phyloP scores from a whole-genome alignment of 1,140 invertebrate species.

The Sminthurides bifidus region DNA sequence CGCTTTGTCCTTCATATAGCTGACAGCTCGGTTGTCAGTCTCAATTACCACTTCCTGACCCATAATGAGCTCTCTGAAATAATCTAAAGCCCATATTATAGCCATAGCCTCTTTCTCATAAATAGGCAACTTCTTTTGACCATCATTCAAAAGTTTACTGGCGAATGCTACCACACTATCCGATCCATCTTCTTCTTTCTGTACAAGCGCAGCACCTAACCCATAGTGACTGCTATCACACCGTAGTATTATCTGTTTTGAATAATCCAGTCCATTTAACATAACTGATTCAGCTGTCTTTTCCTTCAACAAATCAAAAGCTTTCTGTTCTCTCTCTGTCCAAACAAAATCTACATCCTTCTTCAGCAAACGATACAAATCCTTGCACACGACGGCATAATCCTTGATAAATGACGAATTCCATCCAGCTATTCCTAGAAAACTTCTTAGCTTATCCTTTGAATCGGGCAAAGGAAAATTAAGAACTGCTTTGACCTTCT shows the following conservation, averaged over 20 bases:
- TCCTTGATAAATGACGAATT: conserved; percentile 28
- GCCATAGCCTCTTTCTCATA: conserved; percentile 19
- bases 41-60: conserved; percentile 17
- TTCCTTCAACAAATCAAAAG: conserved; percentile 24
- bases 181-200: conserved; percentile 4
- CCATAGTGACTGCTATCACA: conserved; percentile 15
- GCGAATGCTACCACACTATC: conserved; percentile 11
- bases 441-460: conserved; percentile 27
- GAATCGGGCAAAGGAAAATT: conserved; percentile 22
- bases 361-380: conserved; percentile 22
- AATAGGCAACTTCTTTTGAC: conserved; percentile 1
- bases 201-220: conserved; percentile 12
- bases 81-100: conserved; percentile 17
- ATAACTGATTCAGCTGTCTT: conserved; percentile 5
- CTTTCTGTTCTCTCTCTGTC: conserved; percentile 12
- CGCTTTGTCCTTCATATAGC: conserved; percentile 8
- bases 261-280: conserved; percentile 14
- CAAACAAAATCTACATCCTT: conserved; percentile 8
- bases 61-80: conserved; percentile 17
- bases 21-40: conserved; percentile 20
- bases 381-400: conserved; percentile 22
- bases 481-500: conserved; percentile 33
- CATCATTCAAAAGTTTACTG: conserved; percentile 13
- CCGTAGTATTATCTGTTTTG: conserved; percentile 7
- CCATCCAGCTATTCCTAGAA: conserved; percentile 33